Conservation (phyloP, 2,797 vertebrate genomes). For the Eulemur rubriventer region DNA sequence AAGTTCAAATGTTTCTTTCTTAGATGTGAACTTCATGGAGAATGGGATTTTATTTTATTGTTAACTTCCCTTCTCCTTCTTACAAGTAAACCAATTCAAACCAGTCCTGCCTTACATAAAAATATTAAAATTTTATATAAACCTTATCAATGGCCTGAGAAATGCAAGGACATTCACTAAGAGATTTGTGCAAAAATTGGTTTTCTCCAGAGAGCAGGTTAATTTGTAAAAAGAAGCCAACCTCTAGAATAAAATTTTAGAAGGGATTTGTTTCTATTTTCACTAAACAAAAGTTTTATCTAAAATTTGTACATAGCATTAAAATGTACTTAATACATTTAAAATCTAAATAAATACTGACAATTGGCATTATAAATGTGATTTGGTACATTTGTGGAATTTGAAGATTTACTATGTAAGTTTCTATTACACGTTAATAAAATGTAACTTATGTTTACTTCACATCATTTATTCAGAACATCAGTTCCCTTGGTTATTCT, state of each 20-base stretch:
- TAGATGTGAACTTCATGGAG: neutral
- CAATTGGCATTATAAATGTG: slow-evolving; percentile 31
- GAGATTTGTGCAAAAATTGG: slow-evolving; percentile 48
- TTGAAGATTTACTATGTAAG: slow-evolving; percentile 45
- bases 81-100: slow-evolving; percentile 51
- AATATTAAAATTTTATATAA: slow-evolving; percentile 56
- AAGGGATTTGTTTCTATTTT: slow-evolving; percentile 46
- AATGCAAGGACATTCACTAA: slow-evolving; percentile 55
- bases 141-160: slow-evolving; percentile 55
- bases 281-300: slow-evolving; percentile 45
- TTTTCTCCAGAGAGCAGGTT: slow-evolving; percentile 40
- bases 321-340: slow-evolving; percentile 47
- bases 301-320: slow-evolving; percentile 34
- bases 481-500: slow-evolving; percentile 33
- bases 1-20: slow-evolving; percentile 34
- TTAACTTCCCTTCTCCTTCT: neutral
- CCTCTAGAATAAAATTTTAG: slow-evolving; percentile 37
- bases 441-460: slow-evolving; percentile 40
- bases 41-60: neutral
- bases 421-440: slow-evolving; percentile 42
- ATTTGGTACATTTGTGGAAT: slow-evolving; percentile 21
- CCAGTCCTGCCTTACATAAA: slow-evolving; percentile 40
- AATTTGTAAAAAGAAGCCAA: slow-evolving; percentile 28
- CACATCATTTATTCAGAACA: slow-evolving; percentile 37
- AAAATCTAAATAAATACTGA: slow-evolving; percentile 71